These are phyloP conservation scores for Hypanus sabinus DNA, from an alignment of 2,113 vertebrate species.

Conservation along the genomic window DNA sequence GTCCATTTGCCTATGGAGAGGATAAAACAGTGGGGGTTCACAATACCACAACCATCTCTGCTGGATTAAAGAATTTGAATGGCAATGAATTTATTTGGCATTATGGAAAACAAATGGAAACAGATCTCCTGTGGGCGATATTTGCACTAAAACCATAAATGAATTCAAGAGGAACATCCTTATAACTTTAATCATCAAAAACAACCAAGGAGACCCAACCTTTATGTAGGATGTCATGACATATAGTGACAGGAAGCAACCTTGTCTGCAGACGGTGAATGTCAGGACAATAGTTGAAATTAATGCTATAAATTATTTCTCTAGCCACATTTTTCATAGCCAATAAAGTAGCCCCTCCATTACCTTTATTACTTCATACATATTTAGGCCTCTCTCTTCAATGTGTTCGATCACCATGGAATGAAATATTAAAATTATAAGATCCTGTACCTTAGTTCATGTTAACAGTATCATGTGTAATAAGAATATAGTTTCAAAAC, in stretches of 20 bases:
- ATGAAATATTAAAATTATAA: background rate
- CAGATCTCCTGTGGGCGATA: background rate
- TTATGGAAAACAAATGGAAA: background rate
- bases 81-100: background rate
- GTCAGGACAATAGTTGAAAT: too few species aligned
- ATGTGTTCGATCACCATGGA: background rate
- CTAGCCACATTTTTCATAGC: too few species aligned
- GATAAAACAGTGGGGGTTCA: background rate
- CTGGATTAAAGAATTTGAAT: background rate
- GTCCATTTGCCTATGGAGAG: background rate
- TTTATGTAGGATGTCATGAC: background rate
- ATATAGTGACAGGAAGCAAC: background rate
- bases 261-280: background rate
- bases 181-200: background rate
- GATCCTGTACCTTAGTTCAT: background rate
- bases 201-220: background rate
- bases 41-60: background rate
- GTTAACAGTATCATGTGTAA: background rate
- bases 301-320: too few species aligned
- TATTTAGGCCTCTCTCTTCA: background rate
- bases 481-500: background rate
- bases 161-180: background rate
- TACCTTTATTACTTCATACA: background rate
- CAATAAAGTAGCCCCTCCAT: too few species aligned
- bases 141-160: slow-evolving; percentile 16